These are phyloP conservation scores for Taenaris catops DNA, from an alignment of 2,888 invertebrate genomes.

Conservation along the genomic window DNA sequence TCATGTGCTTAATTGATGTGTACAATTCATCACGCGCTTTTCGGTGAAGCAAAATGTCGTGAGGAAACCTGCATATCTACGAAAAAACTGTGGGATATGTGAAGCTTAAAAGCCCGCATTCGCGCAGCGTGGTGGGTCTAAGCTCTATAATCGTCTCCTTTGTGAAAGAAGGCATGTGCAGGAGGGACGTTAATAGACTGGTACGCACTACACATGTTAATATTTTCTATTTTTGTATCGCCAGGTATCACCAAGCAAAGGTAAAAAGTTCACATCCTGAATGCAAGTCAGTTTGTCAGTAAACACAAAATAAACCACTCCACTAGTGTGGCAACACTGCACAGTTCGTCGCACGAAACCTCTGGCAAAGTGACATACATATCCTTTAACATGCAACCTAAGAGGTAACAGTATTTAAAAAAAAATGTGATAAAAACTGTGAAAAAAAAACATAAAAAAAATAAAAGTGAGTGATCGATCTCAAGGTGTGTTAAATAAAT, in stretches of 20 bases:
- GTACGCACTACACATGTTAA: too few relatives aligned
- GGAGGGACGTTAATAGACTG: too few relatives aligned
- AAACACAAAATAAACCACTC: constrained; percentile 38
- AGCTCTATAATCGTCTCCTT: too few relatives aligned
- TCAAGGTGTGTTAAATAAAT: constrained; percentile 60
- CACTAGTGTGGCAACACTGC: constrained; percentile 45
- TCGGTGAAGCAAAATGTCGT: too few relatives aligned
- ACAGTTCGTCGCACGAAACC: constrained; percentile 32
- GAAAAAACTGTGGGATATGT: too few relatives aligned
- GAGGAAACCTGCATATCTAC: too few relatives aligned
- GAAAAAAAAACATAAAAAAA: constrained; percentile 60
- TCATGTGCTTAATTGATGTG: too few relatives aligned
- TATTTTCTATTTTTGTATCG: constrained; percentile 4
- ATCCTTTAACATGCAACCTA: constrained; percentile 35
- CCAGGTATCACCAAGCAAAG: constrained; percentile 61
- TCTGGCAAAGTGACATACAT: constrained; percentile 36
- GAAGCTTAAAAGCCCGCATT: too few relatives aligned
- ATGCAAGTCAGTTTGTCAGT: constrained; percentile 53
- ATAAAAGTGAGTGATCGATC: constrained; percentile 71
- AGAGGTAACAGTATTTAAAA: constrained; percentile 66
- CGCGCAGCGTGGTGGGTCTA: too few relatives aligned
- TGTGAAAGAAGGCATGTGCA: too few relatives aligned
- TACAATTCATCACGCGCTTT: too few relatives aligned
- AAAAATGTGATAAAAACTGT: constrained; percentile 71
- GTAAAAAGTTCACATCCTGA: constrained; percentile 63